These are phyloP conservation scores for Allygus modestus DNA, from an alignment of 2,888 invertebrate species.

Conservation along the genomic window DNA sequence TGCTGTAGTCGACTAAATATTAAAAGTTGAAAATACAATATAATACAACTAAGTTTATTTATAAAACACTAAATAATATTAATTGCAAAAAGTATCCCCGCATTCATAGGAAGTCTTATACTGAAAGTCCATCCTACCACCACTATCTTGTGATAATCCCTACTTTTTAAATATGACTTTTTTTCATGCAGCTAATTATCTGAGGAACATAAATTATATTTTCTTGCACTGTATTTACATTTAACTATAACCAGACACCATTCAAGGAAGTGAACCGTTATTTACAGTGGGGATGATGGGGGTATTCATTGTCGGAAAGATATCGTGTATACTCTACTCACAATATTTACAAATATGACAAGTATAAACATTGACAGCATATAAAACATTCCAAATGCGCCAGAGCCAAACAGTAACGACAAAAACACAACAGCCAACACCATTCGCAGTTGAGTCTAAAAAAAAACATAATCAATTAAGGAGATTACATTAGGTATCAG, in stretches of 20 bases:
- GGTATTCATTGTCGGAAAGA: not conserved
- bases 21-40: too few relatives aligned
- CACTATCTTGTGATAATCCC: too few relatives aligned
- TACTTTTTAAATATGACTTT: too few relatives aligned
- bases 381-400: conserved; percentile 23
- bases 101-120: too few relatives aligned
- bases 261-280: not conserved
- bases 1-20: too few relatives aligned
- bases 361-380: not conserved
- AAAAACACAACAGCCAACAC: conserved; percentile 40
- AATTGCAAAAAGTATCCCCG: too few relatives aligned
- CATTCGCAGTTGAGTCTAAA: conserved; percentile 13
- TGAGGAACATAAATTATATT: conserved; percentile 66
- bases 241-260: not conserved
- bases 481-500: not conserved
- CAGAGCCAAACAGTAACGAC: conserved; percentile 30
- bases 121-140: too few relatives aligned
- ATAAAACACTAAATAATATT: too few relatives aligned
- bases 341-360: not conserved
- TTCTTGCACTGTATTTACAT: conserved; percentile 60
- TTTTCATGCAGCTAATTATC: too few relatives aligned
- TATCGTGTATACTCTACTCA: not conserved
- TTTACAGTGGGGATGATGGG: not conserved
- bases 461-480: not conserved
- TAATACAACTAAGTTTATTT: too few relatives aligned